Evolutionary conservation across 2,797 vertebrate genomes (phyloP), one percentile per base, ranked within the genome.

Genomic region (Manis javanica): DNA sequence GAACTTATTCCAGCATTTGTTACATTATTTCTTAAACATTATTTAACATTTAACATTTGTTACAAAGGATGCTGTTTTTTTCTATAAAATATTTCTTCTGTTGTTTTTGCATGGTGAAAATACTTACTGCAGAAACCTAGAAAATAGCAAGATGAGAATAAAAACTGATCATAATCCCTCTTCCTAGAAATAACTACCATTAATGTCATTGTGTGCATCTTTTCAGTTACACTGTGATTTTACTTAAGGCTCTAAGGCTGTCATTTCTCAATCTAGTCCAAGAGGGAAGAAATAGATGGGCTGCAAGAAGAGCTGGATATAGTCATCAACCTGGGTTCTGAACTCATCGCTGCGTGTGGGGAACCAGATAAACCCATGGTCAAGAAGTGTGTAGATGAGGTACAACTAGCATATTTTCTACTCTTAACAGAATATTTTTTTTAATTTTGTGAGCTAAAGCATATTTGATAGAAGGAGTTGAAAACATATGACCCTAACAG

Each of bases 291-390:
- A 98, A 99, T 99, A 1, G 99, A 99, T 29, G 99, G 99, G 34
- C 98, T 99, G 29, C 99, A 99, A 95, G 99, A 99, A 91, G 99
- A 99, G 42, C 98, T 99, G 21, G 99, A 99, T 79, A 97, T 98
- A 10, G 99, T 99, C 95, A 98, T 98, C 84, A 99, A 98, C 95
- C 99, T 99, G 85, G 99, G 99, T 34, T 99, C 99, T 31, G 99
- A 99, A 95, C 99, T 99, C 66, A 99, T 99, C 98, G 98, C 99
- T 18, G 99, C 99, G 3, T 99, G 99, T 78, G 99, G 99, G 79
- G 99, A 99, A 94, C 99, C 99, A 24, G 99, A 99, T 98, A 99
- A 99, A 98, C 99, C 99, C 66, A 99, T 99, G 78, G 99, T 99
- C 96, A 99, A 99, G 98, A 99, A 99, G 96, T 99, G 99, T 89